Base-by-base conservation (phyloP, 2,113 vertebrate genomes). In the Callipepla squamata region DNA sequence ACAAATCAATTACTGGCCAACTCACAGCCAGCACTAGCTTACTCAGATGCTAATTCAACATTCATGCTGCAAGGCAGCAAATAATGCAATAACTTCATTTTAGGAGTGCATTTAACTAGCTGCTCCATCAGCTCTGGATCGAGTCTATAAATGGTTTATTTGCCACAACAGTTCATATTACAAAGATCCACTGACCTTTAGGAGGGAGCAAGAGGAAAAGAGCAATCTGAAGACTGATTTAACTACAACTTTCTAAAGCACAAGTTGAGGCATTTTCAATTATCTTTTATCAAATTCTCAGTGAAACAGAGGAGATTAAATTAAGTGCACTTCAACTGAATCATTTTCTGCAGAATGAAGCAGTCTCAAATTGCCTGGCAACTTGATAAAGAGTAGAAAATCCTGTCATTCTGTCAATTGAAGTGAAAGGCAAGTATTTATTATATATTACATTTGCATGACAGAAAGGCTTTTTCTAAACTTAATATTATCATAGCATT, bases 301-400 rank as follows among this genome's bases (percentile, higher is more conserved):
- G 45, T 45, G 90, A 95, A 96, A 93, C 40, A 90, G 63, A 89
- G 51, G 83, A 94, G 67, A 93, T 94, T 87, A 94, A 93, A 93
- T 95, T 89, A 97, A 97, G 87, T 86, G 87, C 79, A 89, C 92
- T 95, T 96, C 86, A 95, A 89, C 44, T 58, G 76, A 93, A 80
- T 73, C 13, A 77, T 85, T 89, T 96, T 89, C 82, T 82, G 51
- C n/a, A 83, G 83, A 70, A 93, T 61, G 61, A 95, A 96, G 66
- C 87, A 36, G 42, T 40, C 92, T 81, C 55, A 92, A 94, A 94
- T 63, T 85, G 62, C 78, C 94, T 38, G 0, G 42, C 42, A 89
- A 90, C 91, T 89, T 86, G 85, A 87, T 92, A 88, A 90, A 94
- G 59, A 87, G 55, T 34, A 92, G 50, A 87, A 97, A 96, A 72